Evolutionary conservation across 2,797 vertebrate species (phyloP).

Genomic region (Anas acuta): DNA sequence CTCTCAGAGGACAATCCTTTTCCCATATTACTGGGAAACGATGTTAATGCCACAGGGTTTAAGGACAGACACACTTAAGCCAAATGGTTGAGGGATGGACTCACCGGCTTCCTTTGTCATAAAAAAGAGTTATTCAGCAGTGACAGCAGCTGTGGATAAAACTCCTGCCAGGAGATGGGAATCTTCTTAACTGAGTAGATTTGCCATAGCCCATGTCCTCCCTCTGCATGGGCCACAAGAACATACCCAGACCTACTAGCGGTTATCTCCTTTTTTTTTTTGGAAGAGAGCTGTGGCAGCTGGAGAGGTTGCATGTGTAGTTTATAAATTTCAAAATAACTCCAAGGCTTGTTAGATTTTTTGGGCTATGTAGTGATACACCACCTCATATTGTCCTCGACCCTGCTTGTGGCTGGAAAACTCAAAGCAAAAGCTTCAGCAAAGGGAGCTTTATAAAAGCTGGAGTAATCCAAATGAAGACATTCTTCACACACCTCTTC

Average conservation of each 20-base stretch:
- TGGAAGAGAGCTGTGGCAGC: background rate
- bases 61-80: background rate
- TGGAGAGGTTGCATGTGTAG: background rate
- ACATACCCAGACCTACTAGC: rapidly evolving
- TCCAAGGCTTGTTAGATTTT: background rate
- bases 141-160: background rate
- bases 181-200: background rate
- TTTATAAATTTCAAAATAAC: background rate
- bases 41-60: background rate
- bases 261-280: background rate
- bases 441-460: background rate
- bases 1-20: background rate
- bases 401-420: background rate
- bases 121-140: background rate
- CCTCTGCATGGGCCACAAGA: background rate
- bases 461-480: background rate
- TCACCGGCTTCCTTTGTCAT: background rate
- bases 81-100: background rate
- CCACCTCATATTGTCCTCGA: background rate
- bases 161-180: background rate
- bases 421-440: background rate
- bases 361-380: background rate
- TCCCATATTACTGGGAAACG: background rate
- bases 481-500: background rate
- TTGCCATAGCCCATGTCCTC: background rate